Evolutionary conservation across 2,113 vertebrate species (phyloP), one percentile per base, ranked within the genome.

Genomic region (Trichechus manatus): DNA sequence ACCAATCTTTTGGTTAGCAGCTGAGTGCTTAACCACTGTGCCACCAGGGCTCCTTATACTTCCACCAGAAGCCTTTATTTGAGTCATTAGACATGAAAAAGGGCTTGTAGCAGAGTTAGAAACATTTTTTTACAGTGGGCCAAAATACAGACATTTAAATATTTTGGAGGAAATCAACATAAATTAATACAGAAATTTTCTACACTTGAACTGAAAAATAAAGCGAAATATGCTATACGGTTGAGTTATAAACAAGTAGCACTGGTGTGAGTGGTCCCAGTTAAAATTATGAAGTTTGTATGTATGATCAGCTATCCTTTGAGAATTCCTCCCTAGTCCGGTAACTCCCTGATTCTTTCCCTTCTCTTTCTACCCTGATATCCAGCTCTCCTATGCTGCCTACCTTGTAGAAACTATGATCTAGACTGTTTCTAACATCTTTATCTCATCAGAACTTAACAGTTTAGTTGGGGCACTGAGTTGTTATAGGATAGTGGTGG

Each of bases 61-160:
- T 87, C n/a, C 11, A 87, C 44, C n/a, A 87, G 4, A 82, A 90
- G 27, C 31, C 19, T 77, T 86, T 33, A 68, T 72, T 31, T 6
- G 72, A 80, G n/a, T 78, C 53, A 74, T 44, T 47, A 70, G 68
- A 42, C 78, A 44, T 84, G 70, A 70, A 89, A 42, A 75, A 94
- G 56, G 9, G 23, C 63, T 93, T 91, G 42, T 50, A 80, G 36
- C 74, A 19, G 63, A 72, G 1, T 44, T 82, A n/a, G 64, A 91
- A 50, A 36, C 27, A 39, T 88, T 91, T 95, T 95, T 78, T 96
- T 39, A 68, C 29, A 68, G 53, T 91, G 36, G 3, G 8, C 61
- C 89, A 87, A 93, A 81, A 90, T 93, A 70, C 20, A 10, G 36
- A 72, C 70, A 2, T 92, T 86, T 96, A 36, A 91, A 19, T 87